phyloP scores from a whole-genome alignment of 1,140 invertebrate species.

The Drosophila kohkoa region DNA sequence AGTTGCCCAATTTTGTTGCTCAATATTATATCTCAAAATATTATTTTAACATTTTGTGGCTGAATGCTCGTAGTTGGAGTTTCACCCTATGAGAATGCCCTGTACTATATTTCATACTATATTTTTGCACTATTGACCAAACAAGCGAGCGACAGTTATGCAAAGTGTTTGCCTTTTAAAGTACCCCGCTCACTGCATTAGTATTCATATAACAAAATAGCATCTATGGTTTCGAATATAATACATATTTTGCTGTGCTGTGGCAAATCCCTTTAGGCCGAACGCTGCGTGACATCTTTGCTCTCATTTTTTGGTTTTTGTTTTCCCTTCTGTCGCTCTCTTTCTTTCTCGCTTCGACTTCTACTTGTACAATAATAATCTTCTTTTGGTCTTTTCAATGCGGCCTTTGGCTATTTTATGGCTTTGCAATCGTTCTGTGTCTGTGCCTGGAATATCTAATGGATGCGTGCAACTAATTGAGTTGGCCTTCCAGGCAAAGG shows the following conservation, averaged over 20 bases:
- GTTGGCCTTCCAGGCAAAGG: constrained; percentile 51
- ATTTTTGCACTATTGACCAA: constrained; percentile 12
- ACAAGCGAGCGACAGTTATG: constrained; percentile 9
- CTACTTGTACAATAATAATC: constrained; percentile 59
- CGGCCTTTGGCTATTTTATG: constrained; percentile 78
- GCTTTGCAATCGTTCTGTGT: constrained; percentile 78
- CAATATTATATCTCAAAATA: no score
- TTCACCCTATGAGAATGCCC: background rate
- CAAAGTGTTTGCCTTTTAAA: constrained; percentile 41
- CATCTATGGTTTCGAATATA: constrained; percentile 55
- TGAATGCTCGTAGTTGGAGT: background rate
- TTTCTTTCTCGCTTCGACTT: background rate
- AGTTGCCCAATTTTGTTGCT: no score
- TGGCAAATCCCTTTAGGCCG: constrained; percentile 67
- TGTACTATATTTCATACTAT: background rate
- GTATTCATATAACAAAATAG: constrained; percentile 80
- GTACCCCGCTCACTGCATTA: constrained; percentile 47
- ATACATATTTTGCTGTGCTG: constrained; percentile 59
- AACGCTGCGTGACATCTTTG: constrained; percentile 75
- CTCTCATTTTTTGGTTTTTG: constrained; percentile 26
- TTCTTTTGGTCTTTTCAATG: constrained; percentile 61
- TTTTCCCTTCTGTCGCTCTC: background rate
- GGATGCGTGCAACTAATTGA: constrained; percentile 80
- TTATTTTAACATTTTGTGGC: no score
- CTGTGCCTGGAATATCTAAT: constrained; percentile 78